These are phyloP conservation scores for Euclidia mi DNA, from an alignment of 2,888 invertebrate genomes.

Conservation along the genomic window DNA sequence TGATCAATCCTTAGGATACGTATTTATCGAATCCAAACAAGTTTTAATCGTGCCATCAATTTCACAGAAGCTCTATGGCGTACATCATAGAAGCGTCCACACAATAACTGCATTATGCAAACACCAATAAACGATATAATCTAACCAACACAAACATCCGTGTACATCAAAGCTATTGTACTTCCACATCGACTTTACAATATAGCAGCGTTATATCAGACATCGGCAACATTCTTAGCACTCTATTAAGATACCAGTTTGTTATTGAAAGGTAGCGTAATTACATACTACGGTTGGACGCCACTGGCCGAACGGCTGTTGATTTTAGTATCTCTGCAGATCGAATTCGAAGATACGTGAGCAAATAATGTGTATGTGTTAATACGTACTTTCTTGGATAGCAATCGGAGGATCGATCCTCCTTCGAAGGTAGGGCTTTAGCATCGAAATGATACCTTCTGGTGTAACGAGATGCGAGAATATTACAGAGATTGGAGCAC, in stretches of 20 bases:
- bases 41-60: neutral
- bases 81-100: neutral
- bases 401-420: conserved; percentile 41
- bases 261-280: conserved; percentile 81
- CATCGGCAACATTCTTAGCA: conserved; percentile 79
- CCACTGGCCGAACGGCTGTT: conserved; percentile 77
- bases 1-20: too few species aligned
- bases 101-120: conserved; percentile 2
- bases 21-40: too few species aligned
- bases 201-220: conserved; percentile 54
- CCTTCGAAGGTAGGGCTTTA: conserved; percentile 50
- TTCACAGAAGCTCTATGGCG: neutral
- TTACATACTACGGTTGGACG: conserved; percentile 70
- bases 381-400: conserved; percentile 57
- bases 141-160: conserved; percentile 18
- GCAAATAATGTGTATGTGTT: conserved; percentile 69
- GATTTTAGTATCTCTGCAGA: conserved; percentile 69
- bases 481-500: conserved; percentile 37
- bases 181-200: conserved; percentile 22
- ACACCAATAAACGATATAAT: conserved; percentile 14
- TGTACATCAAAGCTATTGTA: conserved; percentile 29
- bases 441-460: conserved; percentile 57
- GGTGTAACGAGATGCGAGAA: conserved; percentile 46
- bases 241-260: conserved; percentile 81
- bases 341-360: conserved; percentile 73